Evolutionary conservation across 2,888 invertebrate species (phyloP), one percentile per base, ranked within the genome.

Genomic region (Pristionchus maxplancki): DNA sequence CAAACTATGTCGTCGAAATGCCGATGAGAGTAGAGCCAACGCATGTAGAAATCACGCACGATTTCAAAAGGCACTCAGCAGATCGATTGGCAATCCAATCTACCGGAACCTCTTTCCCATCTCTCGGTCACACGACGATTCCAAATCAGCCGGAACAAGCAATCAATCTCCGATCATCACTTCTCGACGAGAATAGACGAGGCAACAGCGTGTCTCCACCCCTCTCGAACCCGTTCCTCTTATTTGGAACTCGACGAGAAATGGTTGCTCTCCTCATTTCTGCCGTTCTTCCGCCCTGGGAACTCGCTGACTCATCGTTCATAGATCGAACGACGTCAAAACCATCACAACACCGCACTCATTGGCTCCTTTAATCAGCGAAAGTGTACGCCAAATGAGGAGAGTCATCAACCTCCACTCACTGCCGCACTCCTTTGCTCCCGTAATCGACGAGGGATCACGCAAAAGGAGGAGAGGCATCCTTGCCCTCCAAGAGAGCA

Each of bases 141-240:
- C 8, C n/a, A 8, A 44, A 58, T 58, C 58, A 58, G 58, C 58
- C 58, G 58, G n/a, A 58, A 58, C 58, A 24, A n/a, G 58, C 58
- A 58, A 58, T 58, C 58, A 58, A 58, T 58, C 8, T 58, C 58
- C 37, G 71, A 71, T 34, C 58, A 58, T 15, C 37, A 37, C 20
- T n/a, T n/a, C n/a, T n/a, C n/a, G 9, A 28, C 67, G 67, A 1
- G 67, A 67, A 58, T 24, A 17, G 20, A 20, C 62, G 34, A 34
- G 37, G 71, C 13, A 71, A 17, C n/a, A 64, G 62, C 71, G 71
- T 71, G 37, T 71, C n/a, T n/a, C n/a, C n/a, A n/a, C n/a, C n/a
- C n/a, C 71, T 37, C 37, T 71, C 71, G 6, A 71, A 71, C 71
- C 71, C 34, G 71, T 71, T 71, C 71, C 71, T 64, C 31, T 37